Evolutionary conservation across 2,797 vertebrate species (phyloP), one percentile per base, ranked within the genome.

Genomic region (Pseudomugil gertrudae): DNA sequence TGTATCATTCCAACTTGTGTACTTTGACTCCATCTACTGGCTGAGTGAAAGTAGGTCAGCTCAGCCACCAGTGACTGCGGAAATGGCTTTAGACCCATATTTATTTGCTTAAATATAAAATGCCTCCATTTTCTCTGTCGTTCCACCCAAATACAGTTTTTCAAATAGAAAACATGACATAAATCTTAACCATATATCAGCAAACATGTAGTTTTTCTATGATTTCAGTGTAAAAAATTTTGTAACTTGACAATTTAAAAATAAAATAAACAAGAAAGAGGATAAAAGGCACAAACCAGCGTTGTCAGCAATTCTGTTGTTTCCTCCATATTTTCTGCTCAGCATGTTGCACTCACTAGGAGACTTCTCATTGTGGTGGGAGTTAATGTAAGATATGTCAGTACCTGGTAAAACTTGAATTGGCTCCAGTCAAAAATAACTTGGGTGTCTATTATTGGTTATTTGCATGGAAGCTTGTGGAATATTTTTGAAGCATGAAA

Each of bases 21-120:
- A 15, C 71, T 87, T 47, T 78, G 58, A 63, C 85, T 75, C 89
- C 87, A 86, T 75, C 87, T 87, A 19, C 66, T 83, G 89, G 76
- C 50, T 35, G 53, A 51, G n/a, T 60, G 9, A 43, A 43, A 3
- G 17, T 43, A 43, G 2, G 19, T 8, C 15, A 38, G 38, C 17
- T 40, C 17, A 40, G 6, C 40, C 15, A 57, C 35, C 13, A 35
- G 17, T 15, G 21, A 17, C 24, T 51, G 48, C 5, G 4, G 24
- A 17, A 57, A 38, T 36, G 14, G 1, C n/a, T 35, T 1, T 24
- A 30, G 6, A n/a, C 36, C 1, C 5, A 4, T 10, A 21, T 48
- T 47, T 24, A 11, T 11, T 48, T 24, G 21, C 2, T 10, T 19
- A 19, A 14, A 24, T 38, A 19, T 32, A 36, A 32, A 38, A 23